phyloP scores from a whole-genome alignment of 2,888 invertebrate genomes.

The Choristoneura rosaceana region DNA sequence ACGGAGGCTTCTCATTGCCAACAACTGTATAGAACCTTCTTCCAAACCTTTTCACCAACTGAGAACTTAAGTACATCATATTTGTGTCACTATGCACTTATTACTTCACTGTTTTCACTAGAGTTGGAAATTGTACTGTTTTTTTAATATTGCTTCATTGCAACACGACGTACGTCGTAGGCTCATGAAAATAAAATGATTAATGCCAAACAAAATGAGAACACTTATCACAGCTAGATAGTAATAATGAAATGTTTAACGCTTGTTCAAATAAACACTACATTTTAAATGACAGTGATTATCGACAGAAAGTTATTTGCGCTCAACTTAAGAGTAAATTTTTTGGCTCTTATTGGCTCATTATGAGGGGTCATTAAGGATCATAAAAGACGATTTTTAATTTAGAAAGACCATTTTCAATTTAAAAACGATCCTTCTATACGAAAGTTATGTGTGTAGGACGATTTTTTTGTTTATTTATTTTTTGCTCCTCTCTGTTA shows the following conservation, averaged over 20 bases:
- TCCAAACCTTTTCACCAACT: conserved; percentile 55
- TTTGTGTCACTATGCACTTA: conserved; percentile 43
- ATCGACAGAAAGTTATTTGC: conserved; percentile 2
- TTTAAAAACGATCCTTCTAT: too few relatives aligned
- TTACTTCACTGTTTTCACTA: conserved; percentile 3
- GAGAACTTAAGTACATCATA: conserved; percentile 64
- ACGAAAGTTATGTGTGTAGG: too few relatives aligned
- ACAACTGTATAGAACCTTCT: conserved; percentile 63
- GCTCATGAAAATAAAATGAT: conserved; percentile 40
- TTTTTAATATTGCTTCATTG: conserved; percentile 17
- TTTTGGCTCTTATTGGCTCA: neutral
- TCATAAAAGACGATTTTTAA: too few relatives aligned
- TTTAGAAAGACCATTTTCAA: too few relatives aligned
- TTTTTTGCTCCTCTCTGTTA: too few relatives aligned
- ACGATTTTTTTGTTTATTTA: too few relatives aligned
- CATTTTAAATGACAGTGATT: conserved; percentile 6
- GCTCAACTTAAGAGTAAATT: neutral
- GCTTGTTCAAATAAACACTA: conserved; percentile 13
- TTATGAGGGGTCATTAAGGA: too few relatives aligned
- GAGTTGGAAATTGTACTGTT: neutral
- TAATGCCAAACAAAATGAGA: conserved; percentile 50
- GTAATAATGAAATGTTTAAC: conserved; percentile 30
- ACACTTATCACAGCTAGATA: conserved; percentile 52
- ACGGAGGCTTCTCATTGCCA: conserved; percentile 57
- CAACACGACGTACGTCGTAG: conserved; percentile 38